phyloP scores from a whole-genome alignment of 2,797 vertebrate genomes.

The Ptychadena robeensis region DNA sequence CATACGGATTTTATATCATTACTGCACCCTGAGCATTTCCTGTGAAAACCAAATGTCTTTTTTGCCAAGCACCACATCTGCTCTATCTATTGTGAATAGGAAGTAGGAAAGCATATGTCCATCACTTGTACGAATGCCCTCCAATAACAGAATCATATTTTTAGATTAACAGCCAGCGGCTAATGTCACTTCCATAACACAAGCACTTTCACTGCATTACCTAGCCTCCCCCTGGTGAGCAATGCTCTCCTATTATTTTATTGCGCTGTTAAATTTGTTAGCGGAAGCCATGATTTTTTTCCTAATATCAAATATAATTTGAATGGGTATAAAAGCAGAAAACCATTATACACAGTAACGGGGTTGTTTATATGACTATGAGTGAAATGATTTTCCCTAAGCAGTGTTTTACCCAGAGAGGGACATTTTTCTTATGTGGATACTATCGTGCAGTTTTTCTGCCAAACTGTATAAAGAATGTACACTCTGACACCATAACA shows the following conservation, averaged over 20 bases:
- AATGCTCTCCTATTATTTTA: conserved; percentile 65
- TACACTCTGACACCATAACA: no score
- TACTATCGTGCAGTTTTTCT: not conserved
- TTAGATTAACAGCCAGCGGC: conserved; percentile 43
- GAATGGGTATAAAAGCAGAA: conserved; percentile 56
- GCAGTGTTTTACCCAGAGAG: not conserved
- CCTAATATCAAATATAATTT: conserved; percentile 61
- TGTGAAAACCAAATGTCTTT: conserved; percentile 66
- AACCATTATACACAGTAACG: conserved; percentile 57
- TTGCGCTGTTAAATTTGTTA: conserved; percentile 64
- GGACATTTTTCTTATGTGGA: not conserved
- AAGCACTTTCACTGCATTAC: conserved; percentile 25
- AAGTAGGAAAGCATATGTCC: conserved; percentile 66
- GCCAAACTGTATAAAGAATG: no score
- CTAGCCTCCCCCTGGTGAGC: conserved; percentile 51
- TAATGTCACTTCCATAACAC: conserved; percentile 60
- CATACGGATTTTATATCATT: conserved; percentile 71
- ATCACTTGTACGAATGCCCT: conserved; percentile 62
- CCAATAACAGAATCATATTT: conserved; percentile 63
- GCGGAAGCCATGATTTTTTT: conserved; percentile 62
- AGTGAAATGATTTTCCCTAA: not conserved
- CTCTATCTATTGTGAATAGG: conserved; percentile 70
- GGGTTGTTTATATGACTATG: not conserved
- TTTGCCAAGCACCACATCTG: conserved; percentile 71
- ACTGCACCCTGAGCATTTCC: conserved; percentile 69